Percentiles rank a stretch among this genome's conserved stretches.
These are phyloP conservation scores for Aegithalos caudatus DNA, from an alignment of 2,113 vertebrate genomes.

Conservation along the genomic window DNA sequence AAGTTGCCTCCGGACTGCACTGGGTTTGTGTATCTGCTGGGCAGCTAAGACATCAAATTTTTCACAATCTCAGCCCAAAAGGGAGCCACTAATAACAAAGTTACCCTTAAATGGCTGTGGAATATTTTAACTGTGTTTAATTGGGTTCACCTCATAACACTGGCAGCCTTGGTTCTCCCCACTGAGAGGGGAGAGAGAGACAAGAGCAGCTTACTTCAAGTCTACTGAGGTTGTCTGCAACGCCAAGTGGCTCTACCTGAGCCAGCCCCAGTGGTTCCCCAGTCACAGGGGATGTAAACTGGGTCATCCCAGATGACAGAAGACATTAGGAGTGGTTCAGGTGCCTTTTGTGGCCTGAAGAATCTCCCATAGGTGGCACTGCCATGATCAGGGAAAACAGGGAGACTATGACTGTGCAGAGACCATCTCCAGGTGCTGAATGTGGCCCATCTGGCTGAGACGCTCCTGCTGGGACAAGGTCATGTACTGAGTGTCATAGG, in stretches of 20 bases:
- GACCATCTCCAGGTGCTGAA: background rate
- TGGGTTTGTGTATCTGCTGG: background rate
- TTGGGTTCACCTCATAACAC: background rate
- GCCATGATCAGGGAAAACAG: rapidly evolving
- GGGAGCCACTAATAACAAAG: background rate
- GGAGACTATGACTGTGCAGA: background rate
- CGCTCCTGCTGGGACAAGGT: background rate
- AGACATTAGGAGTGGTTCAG: background rate
- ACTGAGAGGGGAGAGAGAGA: background rate
- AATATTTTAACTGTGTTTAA: background rate
- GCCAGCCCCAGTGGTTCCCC: background rate
- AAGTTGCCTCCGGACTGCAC: background rate
- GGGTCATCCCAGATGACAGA: background rate
- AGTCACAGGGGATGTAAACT: background rate
- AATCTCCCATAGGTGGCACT: background rate
- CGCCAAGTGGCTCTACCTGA: background rate
- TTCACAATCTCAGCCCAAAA: background rate
- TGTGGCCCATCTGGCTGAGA: background rate
- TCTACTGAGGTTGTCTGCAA: background rate
- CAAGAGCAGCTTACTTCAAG: background rate
- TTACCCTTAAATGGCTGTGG: background rate
- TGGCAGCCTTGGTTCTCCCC: background rate
- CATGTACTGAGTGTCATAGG: background rate
- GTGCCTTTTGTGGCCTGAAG: background rate
- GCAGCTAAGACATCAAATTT: background rate